Evolutionary conservation across 2,113 vertebrate species (phyloP).

Genomic region (Deroptyus accipitrinus): DNA sequence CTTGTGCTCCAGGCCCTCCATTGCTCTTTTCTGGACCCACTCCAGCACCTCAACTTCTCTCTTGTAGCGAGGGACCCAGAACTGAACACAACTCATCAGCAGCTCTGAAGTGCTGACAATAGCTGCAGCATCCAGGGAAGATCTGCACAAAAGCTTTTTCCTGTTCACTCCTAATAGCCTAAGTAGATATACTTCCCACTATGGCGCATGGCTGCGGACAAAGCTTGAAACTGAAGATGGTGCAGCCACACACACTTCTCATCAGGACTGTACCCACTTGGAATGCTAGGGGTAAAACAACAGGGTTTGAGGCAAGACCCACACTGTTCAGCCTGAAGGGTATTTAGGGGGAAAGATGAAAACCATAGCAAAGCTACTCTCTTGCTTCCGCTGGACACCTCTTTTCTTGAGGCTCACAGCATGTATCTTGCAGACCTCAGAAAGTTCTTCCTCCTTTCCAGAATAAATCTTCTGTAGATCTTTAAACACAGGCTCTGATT

Average conservation of each 20-base stretch:
- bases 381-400: neutral
- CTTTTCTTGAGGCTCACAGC: neutral
- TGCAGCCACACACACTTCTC: neutral
- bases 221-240: neutral
- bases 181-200: neutral
- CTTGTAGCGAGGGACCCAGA: neutral
- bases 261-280: neutral
- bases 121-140: neutral
- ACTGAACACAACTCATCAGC: neutral
- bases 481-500: neutral
- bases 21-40: neutral
- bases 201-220: fast-evolving
- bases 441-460: neutral
- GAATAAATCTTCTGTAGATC: neutral
- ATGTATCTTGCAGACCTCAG: neutral
- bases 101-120: neutral
- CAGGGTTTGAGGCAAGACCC: neutral
- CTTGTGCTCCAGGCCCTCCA: neutral
- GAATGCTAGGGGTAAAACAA: neutral
- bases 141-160: neutral
- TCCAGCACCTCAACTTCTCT: neutral
- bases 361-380: neutral
- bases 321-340: neutral
- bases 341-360: neutral
- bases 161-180: neutral